These are phyloP conservation scores for Tenthredo amoena DNA, from an alignment of 2,888 invertebrate genomes.

Conservation along the genomic window DNA sequence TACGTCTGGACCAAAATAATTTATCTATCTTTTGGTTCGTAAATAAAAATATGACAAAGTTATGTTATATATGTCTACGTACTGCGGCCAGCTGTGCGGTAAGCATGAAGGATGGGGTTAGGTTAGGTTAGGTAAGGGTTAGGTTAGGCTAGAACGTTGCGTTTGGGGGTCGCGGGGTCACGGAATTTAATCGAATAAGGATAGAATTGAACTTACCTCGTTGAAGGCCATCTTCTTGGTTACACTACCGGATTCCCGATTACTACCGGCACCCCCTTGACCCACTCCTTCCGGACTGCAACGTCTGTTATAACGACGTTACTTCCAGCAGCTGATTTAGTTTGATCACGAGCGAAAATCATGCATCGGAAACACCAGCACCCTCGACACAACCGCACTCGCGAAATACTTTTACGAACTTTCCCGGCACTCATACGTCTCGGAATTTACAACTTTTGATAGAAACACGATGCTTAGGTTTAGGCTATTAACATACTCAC, in stretches of 20 bases:
- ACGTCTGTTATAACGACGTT: slow-evolving; percentile 61
- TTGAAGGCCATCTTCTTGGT: slow-evolving; percentile 85
- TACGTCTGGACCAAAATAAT: no score
- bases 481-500: slow-evolving; percentile 18
- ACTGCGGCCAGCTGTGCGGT: slow-evolving; percentile 73
- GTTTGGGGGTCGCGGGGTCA: slow-evolving; percentile 71
- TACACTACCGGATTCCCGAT: slow-evolving; percentile 74
- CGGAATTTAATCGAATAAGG: slow-evolving; percentile 61
- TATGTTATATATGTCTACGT: slow-evolving; percentile 59
- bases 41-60: background rate
- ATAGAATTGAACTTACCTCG: slow-evolving; percentile 82
- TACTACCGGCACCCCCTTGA: slow-evolving; percentile 75
- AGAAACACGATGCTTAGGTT: slow-evolving; percentile 17
- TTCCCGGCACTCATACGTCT: slow-evolving; percentile 75
- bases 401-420: slow-evolving; percentile 63
- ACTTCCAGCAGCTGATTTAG: slow-evolving; percentile 62
- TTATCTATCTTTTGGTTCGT: background rate
- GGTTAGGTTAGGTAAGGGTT: slow-evolving; percentile 69
- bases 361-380: slow-evolving; percentile 63
- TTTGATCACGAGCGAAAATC: slow-evolving; percentile 58
- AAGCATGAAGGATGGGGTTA: slow-evolving; percentile 68
- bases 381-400: slow-evolving; percentile 56
- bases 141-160: slow-evolving; percentile 67
- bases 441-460: slow-evolving; percentile 55
- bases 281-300: slow-evolving; percentile 69